Base-by-base conservation (phyloP, 2,888 invertebrate genomes). In the Drosophila macrospina region DNA sequence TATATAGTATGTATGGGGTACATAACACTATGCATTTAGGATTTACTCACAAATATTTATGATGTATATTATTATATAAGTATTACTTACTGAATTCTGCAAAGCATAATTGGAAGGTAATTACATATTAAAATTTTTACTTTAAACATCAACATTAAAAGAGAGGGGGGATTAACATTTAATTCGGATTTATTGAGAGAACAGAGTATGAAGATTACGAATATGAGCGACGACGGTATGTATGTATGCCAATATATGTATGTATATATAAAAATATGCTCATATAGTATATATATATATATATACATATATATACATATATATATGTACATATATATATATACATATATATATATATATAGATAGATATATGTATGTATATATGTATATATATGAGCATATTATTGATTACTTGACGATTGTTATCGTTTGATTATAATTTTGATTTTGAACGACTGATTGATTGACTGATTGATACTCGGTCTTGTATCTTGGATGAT, bases 51-150 rank as follows among this genome's bases (percentile, higher is more conserved):
- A 87, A 88, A 88, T 87, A 88, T 71, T 81, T 76, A 80, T 77
- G 78, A 83, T 86, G 73, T 74, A 80, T 75, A 80, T 74, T 78
- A 87, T 62, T 62, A 62, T 61, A 61, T 86, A 86, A 74, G 74
- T 83, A 86, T 90, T 90, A 90, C 90, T 90, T 90, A 90, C 90
- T 90, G 90, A 90, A 88, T 89, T 90, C 90, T 90, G 90, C 88
- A 86, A 86, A 88, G 89, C 89, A 87, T 88, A 89, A 85, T 77
- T 87, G 87, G 78, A 88, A 88, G 89, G 85, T 85, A 85, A 85
- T 87, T 87, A 83, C 87, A 87, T 78, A 85, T 86, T 87, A 86
- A 86, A 80, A 86, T 72, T 83, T 83, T 83, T 83, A 78, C 74
- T 81, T 77, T 67, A 68, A 78, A 78, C 71, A 78, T 82, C 82